Evolutionary conservation across 2,888 invertebrate species (phyloP).

Genomic region (Taenaris catops): DNA sequence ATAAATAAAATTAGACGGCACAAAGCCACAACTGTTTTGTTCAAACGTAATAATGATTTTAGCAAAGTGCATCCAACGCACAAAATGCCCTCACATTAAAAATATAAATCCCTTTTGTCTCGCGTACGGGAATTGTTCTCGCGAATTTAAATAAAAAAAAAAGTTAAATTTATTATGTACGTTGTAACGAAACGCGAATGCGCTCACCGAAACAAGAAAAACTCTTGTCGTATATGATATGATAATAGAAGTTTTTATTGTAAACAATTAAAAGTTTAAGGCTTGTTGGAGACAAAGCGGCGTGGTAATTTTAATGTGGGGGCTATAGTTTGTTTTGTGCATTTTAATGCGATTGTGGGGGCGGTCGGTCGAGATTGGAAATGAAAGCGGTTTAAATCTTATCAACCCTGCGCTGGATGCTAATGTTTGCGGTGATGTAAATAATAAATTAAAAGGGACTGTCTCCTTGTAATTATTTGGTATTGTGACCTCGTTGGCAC

Average conservation of each 20-base stretch:
- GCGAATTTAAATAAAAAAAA: conserved; percentile 24
- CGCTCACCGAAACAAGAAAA: conserved; percentile 24
- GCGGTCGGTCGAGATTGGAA: conserved; percentile 10
- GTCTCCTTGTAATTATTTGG: too few relatives aligned
- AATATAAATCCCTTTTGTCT: conserved; percentile 12
- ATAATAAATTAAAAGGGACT: conserved; percentile 6
- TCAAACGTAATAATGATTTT: conserved; percentile 3
- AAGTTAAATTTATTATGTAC: conserved; percentile 21
- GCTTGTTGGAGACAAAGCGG: conserved; percentile 34
- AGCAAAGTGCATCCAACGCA: conserved; percentile 1
- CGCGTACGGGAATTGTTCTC: conserved; percentile 13
- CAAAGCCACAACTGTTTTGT: too few relatives aligned
- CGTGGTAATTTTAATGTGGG: conserved; percentile 34
- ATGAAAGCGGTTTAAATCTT: conserved; percentile 9
- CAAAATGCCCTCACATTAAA: conserved; percentile 2
- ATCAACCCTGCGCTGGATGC: conserved; percentile 2
- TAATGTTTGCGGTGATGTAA: conserved; percentile 2
- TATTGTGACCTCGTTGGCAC: too few relatives aligned
- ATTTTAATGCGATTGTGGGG: conserved; percentile 17
- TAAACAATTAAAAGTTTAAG: conserved; percentile 44
- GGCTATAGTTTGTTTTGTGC: conserved; percentile 26
- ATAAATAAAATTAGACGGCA: too few relatives aligned
- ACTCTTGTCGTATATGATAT: conserved; percentile 24
- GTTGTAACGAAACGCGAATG: conserved; percentile 23
- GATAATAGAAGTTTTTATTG: conserved; percentile 46